Base-by-base conservation (phyloP, 1,140 invertebrate genomes). In the Mamestra configurata region DNA sequence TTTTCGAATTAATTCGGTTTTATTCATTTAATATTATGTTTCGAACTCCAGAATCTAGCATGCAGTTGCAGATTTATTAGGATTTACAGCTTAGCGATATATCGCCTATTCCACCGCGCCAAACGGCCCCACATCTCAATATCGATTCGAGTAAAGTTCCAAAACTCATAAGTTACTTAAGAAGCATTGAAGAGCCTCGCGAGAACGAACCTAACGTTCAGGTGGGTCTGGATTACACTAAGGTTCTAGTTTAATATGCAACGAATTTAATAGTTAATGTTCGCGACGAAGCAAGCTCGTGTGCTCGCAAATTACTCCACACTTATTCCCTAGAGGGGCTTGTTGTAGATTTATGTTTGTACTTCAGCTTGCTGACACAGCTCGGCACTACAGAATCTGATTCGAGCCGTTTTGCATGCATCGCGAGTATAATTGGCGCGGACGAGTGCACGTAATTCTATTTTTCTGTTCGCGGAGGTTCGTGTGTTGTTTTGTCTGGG, bases 201-300 rank as follows among this genome's bases (percentile, higher is more conserved):
- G 80, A 79, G 82, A 83, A 82, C 70, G 61, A 70, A 57, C 71
- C 82, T 57, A 80, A 84, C 70, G 81, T 86, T 79, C 88, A 85
- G 84, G 84, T 88, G 80, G 84, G 80, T 82, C 82, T 82, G 80
- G 85, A 89, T 90, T 89, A 90, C 86, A 85, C 83, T 86, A 83
- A 86, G 85, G 83, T 57, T 84, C 84, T 90, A 90, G 87, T 92
- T 90, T 92, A 93, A 92, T 93, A 93, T 93, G 90, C 92, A 93
- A 92, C 90, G 92, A 92, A 92, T 92, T 93, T 93, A 93, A 93
- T 93, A 93, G 90, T 93, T 93, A 93, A 93, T 93, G 92, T 88
- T 84, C 84, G 86, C 87, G 90, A 90, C 88, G 90, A 84, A 80
- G 83, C 84, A 66, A 82, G 78, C 85, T 84, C 81, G 86, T 87